Evolutionary conservation across 2,797 vertebrate genomes (phyloP).

Genomic region (Nannoperca australis): DNA sequence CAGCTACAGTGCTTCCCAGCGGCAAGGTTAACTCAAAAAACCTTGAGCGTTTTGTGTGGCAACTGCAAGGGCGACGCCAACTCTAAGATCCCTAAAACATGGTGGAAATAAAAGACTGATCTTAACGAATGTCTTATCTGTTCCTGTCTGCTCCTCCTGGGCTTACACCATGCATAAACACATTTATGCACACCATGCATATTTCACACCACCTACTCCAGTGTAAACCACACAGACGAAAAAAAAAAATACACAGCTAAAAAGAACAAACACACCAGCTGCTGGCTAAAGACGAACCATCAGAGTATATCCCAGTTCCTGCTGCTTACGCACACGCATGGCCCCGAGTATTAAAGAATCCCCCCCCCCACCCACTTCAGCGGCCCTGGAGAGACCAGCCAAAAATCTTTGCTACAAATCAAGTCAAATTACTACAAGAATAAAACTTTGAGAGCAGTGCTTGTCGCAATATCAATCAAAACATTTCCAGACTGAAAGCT

Average conservation of each 20-base stretch:
- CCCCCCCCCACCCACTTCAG: neutral
- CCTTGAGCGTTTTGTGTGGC: slow-evolving; percentile 86
- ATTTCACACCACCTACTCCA: slow-evolving; percentile 83
- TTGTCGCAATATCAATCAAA: slow-evolving; percentile 29
- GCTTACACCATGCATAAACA: slow-evolving; percentile 81
- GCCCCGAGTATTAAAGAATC: slow-evolving; percentile 12
- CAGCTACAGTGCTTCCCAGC: slow-evolving; percentile 46
- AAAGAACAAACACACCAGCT: slow-evolving; percentile 55
- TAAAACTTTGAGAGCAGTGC: slow-evolving; percentile 52
- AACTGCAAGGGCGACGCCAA: slow-evolving; percentile 54
- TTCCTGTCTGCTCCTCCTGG: slow-evolving; percentile 52
- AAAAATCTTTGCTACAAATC: slow-evolving; percentile 40
- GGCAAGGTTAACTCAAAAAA: slow-evolving; percentile 92
- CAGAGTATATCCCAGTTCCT: slow-evolving; percentile 23
- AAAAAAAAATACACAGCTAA: slow-evolving; percentile 61
- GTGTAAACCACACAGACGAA: slow-evolving; percentile 78
- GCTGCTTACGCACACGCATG: slow-evolving; percentile 30
- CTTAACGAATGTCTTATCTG: slow-evolving; percentile 51
- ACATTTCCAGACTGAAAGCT: slow-evolving; percentile 14
- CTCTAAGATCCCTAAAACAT: slow-evolving; percentile 61
- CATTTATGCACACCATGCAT: slow-evolving; percentile 95
- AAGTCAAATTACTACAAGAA: slow-evolving; percentile 50
- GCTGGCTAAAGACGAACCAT: slow-evolving; percentile 63
- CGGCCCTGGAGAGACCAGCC: slow-evolving; percentile 26
- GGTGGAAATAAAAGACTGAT: slow-evolving; percentile 66